phyloP scores from a whole-genome alignment of 2,888 invertebrate genomes.

The Zaprionus obscuricornis region DNA sequence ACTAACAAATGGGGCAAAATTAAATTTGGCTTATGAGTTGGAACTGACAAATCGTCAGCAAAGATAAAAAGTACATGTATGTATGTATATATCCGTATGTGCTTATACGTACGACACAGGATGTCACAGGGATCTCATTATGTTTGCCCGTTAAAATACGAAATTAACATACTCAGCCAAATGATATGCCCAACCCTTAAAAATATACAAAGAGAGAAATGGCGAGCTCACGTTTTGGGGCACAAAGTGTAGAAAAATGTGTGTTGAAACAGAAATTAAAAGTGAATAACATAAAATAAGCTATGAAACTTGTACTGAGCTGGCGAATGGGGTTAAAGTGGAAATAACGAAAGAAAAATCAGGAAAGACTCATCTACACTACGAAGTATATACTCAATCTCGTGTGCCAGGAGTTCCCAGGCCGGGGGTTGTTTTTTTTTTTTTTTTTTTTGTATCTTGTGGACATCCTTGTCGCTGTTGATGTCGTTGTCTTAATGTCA shows the following conservation, averaged over 20 bases:
- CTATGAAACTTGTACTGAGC: too few species aligned
- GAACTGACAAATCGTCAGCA: slow-evolving; percentile 77
- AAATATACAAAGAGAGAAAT: slow-evolving; percentile 1
- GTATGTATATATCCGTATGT: slow-evolving; percentile 5
- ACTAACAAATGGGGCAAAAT: slow-evolving; percentile 80
- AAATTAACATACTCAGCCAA: slow-evolving; percentile 71
- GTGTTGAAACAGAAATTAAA: slow-evolving; percentile 53
- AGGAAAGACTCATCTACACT: slow-evolving; percentile 1
- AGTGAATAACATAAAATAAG: slow-evolving; percentile 63
- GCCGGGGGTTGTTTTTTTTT: slow-evolving; percentile 33
- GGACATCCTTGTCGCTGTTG: slow-evolving; percentile 25
- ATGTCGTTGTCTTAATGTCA: slow-evolving; percentile 54
- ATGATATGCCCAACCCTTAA: slow-evolving; percentile 25
- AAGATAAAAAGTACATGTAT: slow-evolving; percentile 2
- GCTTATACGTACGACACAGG: too few species aligned
- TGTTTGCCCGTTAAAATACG: slow-evolving; percentile 49
- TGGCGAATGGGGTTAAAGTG: slow-evolving; percentile 23
- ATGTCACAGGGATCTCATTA: too few species aligned
- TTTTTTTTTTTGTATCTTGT: too few species aligned
- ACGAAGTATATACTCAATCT: not conserved
- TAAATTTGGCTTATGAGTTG: slow-evolving; percentile 82
- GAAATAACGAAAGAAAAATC: slow-evolving; percentile 23
- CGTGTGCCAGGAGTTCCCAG: not conserved
- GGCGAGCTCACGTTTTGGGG: slow-evolving; percentile 16
- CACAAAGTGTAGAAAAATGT: slow-evolving; percentile 30